Conservation (phyloP, 2,113 vertebrate species). For the Canis aureus region DNA sequence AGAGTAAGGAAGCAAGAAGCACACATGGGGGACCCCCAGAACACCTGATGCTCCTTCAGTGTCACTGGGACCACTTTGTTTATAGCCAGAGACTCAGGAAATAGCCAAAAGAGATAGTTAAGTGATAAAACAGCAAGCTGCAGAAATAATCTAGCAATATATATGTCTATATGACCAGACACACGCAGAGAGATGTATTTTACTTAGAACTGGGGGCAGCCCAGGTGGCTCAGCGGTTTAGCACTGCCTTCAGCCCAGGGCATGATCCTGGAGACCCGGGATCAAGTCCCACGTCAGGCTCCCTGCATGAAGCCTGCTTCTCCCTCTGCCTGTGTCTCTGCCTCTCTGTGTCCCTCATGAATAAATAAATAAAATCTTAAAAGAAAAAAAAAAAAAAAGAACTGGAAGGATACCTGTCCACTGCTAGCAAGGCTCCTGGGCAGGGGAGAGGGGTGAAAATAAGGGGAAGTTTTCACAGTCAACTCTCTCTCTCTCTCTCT, state of each 20-base stretch:
- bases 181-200: neutral
- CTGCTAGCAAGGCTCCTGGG: neutral
- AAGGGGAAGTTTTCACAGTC: neutral
- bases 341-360: too few relatives aligned
- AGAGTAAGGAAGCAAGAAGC: neutral
- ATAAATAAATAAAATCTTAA: too few relatives aligned
- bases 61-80: neutral
- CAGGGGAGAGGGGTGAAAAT: neutral
- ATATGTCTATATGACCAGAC: neutral
- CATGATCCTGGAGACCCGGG: too few relatives aligned
- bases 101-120: neutral
- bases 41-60: neutral
- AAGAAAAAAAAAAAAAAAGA: neutral
- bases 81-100: neutral
- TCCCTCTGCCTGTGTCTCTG: too few relatives aligned
- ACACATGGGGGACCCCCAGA: neutral
- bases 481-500: neutral
- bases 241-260: too few relatives aligned
- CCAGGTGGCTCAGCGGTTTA: too few relatives aligned
- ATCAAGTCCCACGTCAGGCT: too few relatives aligned
- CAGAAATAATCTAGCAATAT: neutral
- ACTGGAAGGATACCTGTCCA: neutral
- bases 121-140: neutral
- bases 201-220: conserved; percentile 1
- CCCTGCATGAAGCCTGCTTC: too few relatives aligned